Percentiles rank a stretch among this genome's conserved stretches.
phyloP scores from a whole-genome alignment of 2,888 invertebrate genomes.

The Sphaerophoria taeniata region DNA sequence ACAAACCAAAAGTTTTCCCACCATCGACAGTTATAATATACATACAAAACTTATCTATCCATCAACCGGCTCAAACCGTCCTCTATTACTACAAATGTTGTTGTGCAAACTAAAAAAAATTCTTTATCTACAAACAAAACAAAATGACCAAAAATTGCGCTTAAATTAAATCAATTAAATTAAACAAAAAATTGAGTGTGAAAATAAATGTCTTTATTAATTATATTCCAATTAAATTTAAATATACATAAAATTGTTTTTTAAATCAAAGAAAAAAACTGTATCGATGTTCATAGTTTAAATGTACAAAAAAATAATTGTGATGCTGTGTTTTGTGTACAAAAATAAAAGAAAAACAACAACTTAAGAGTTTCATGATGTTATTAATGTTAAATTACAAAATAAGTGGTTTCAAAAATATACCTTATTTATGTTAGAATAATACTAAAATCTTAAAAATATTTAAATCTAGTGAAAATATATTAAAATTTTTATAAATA shows the following conservation, averaged over 20 bases:
- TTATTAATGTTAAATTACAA: background rate
- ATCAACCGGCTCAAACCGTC: constrained; percentile 1
- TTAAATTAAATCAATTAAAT: background rate
- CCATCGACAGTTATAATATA: no score
- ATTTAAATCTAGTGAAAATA: constrained; percentile 17
- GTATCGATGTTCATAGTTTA: background rate
- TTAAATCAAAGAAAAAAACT: background rate
- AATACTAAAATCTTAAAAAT: background rate
- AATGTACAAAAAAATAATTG: background rate
- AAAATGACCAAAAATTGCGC: constrained; percentile 3
- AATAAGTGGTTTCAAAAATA: constrained; percentile 58
- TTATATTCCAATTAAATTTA: no score
- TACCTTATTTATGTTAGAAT: constrained; percentile 2
- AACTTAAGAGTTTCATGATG: constrained; percentile 8
- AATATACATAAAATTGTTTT: background rate
- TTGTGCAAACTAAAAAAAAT: background rate
- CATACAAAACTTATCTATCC: background rate
- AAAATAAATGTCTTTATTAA: background rate
- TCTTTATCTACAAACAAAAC: background rate
- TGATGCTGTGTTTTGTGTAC: constrained; percentile 2
- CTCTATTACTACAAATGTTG: background rate
- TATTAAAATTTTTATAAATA: constrained; percentile 3
- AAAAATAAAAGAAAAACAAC: background rate
- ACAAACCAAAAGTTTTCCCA: background rate
- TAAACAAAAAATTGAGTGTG: background rate